These are phyloP conservation scores for Aix galericulata DNA, from an alignment of 2,113 vertebrate species.

Conservation along the genomic window DNA sequence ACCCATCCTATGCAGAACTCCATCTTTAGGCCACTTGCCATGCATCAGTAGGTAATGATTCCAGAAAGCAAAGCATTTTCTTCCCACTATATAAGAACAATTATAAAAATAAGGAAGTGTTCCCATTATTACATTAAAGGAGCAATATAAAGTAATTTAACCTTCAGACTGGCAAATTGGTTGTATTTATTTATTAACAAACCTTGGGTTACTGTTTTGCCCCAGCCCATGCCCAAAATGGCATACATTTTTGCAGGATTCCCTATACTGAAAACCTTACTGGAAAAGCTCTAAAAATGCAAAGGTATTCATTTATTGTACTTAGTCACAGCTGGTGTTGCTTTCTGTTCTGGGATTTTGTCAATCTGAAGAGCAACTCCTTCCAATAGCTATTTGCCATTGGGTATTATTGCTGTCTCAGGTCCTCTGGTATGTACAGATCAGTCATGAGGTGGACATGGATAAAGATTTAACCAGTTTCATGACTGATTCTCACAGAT, in stretches of 20 bases:
- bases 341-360: background rate
- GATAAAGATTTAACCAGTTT: background rate
- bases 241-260: background rate
- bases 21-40: rapidly evolving
- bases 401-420: background rate
- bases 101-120: background rate
- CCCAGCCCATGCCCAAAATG: background rate
- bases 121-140: background rate
- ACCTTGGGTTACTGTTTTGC: rapidly evolving
- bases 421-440: background rate
- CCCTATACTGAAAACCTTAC: background rate
- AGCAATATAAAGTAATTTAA: background rate
- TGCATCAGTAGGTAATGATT: background rate
- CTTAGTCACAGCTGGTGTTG: background rate
- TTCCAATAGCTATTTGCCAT: background rate
- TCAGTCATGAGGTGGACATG: background rate
- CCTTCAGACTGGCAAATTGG: background rate
- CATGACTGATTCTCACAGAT: background rate
- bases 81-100: background rate
- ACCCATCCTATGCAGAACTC: background rate
- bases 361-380: background rate
- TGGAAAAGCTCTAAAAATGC: background rate
- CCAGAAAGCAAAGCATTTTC: background rate
- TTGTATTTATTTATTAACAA: background rate
- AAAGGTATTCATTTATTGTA: background rate